Evolutionary conservation across 2,113 vertebrate genomes (phyloP).

Genomic region (Pygoscelis antarcticus): DNA sequence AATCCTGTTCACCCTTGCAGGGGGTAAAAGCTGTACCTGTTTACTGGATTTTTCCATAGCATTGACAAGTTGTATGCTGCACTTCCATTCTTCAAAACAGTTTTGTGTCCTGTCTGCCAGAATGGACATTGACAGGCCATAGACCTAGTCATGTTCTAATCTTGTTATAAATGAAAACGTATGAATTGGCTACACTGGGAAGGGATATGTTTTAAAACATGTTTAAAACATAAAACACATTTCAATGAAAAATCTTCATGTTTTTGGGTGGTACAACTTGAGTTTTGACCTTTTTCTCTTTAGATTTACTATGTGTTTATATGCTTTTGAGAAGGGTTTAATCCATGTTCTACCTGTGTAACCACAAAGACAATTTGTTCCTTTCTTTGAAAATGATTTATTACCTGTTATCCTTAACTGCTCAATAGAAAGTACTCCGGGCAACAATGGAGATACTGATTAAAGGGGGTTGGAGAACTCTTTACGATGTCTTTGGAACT

Average conservation of each 20-base stretch:
- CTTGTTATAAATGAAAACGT: neutral
- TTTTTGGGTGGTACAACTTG: neutral
- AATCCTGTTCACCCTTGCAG: neutral
- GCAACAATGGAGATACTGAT: neutral
- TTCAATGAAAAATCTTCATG: neutral
- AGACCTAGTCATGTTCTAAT: neutral
- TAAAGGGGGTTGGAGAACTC: neutral
- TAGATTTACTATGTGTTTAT: neutral
- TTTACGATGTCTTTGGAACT: neutral
- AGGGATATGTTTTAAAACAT: neutral
- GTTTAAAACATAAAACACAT: neutral
- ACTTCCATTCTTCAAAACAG: neutral
- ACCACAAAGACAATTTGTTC: neutral
- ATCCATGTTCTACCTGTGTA: neutral
- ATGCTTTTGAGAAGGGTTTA: neutral
- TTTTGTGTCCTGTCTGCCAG: neutral
- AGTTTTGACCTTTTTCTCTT: neutral
- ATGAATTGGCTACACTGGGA: neutral
- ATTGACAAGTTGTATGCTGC: neutral
- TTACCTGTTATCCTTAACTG: neutral
- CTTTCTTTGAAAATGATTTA: neutral
- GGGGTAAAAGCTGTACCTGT: neutral
- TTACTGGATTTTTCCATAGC: neutral
- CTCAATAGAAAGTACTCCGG: neutral
- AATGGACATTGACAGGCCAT: neutral